Conservation (phyloP, 92 coral and sea anemone species). For the Zoanthus gigantus region DNA sequence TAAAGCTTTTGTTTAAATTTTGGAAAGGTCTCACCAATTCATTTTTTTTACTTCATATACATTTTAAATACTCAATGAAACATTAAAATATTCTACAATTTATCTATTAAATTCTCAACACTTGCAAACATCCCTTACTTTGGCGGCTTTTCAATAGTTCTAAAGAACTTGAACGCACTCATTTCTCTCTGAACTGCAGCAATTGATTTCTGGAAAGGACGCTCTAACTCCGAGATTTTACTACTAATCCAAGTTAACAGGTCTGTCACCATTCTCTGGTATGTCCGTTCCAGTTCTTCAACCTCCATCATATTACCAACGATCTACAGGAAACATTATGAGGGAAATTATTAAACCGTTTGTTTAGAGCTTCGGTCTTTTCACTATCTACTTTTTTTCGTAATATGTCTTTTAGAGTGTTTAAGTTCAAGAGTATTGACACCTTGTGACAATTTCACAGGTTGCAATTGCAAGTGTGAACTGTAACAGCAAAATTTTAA, state of each 20-base stretch:
- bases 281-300: slow-evolving; percentile 83
- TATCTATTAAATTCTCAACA: too few species aligned
- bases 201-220: slow-evolving; percentile 89
- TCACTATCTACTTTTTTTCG: background rate
- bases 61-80: too few species aligned
- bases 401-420: too few species aligned
- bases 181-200: slow-evolving; percentile 92
- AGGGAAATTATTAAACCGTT: background rate
- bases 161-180: slow-evolving; percentile 87
- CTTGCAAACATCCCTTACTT: slow-evolving; percentile 63
- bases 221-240: slow-evolving; percentile 80
- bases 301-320: slow-evolving; percentile 94
- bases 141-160: slow-evolving; percentile 98
- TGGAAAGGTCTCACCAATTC: too few species aligned
- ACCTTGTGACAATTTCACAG: too few species aligned
- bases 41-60: too few species aligned
- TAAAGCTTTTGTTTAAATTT: too few species aligned
- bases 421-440: too few species aligned
- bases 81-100: too few species aligned
- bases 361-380: background rate
- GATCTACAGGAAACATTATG: slow-evolving; percentile 59
- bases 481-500: too few species aligned
- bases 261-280: slow-evolving; percentile 89
- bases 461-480: too few species aligned
- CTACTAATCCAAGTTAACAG: slow-evolving; percentile 82